Conservation (phyloP, 1,140 invertebrate species). For the Globodera ellingtonae region DNA sequence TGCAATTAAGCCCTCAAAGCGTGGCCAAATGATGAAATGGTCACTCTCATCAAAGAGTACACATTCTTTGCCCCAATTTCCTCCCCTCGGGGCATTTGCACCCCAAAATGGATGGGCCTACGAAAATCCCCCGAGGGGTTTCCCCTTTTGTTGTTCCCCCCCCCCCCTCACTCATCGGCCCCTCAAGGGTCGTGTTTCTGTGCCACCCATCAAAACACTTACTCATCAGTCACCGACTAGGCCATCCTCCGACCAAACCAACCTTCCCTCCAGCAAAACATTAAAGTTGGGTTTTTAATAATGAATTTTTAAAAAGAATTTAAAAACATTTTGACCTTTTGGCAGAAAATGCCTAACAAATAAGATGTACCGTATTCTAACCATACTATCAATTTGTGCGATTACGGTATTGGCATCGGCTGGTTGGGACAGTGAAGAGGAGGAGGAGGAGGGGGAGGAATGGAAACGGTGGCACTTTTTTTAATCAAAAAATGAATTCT, state of each 20-base stretch:
- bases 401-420: not conserved
- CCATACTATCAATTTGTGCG: not conserved
- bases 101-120: not conserved
- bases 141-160: too few relatives aligned
- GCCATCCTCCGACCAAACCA: too few relatives aligned
- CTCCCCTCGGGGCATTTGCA: not conserved
- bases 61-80: not conserved
- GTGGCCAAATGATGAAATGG: not conserved
- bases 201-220: constrained; percentile 1
- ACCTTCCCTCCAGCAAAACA: too few relatives aligned
- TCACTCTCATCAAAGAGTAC: not conserved
- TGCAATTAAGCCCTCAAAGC: not conserved
- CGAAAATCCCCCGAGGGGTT: not conserved
- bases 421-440: not conserved
- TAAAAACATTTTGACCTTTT: too few relatives aligned
- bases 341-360: too few relatives aligned
- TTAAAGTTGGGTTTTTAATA: too few relatives aligned
- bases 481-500: not conserved
- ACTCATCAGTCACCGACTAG: not conserved
- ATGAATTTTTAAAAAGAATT: too few relatives aligned
- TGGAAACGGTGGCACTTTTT: not conserved
- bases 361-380: too few relatives aligned
- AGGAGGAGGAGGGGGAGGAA: not conserved
- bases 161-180: not conserved
- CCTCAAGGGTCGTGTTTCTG: not conserved